phyloP scores from a whole-genome alignment of 2,888 invertebrate genomes.

The Amphipyra tragopoginis region DNA sequence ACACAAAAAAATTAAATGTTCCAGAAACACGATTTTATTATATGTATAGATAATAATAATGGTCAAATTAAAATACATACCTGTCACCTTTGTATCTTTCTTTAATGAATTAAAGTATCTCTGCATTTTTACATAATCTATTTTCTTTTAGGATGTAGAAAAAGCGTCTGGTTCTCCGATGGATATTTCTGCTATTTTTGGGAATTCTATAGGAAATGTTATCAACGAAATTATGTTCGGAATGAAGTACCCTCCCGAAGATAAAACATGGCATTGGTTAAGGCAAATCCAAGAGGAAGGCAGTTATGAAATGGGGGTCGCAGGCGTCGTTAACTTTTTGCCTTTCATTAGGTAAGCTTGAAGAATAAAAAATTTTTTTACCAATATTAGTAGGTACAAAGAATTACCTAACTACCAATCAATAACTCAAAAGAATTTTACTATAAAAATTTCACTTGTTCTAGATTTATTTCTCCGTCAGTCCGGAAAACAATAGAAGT shows the following conservation, averaged over 20 bases:
- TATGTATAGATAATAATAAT: too few species aligned
- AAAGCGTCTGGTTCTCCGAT: slow-evolving; percentile 71
- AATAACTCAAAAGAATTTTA: neutral
- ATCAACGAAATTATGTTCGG: slow-evolving; percentile 95
- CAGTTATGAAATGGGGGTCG: slow-evolving; percentile 94
- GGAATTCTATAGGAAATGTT: slow-evolving; percentile 94
- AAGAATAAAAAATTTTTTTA: neutral
- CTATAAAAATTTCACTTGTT: slow-evolving; percentile 44
- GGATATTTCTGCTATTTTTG: slow-evolving; percentile 89
- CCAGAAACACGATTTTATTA: too few species aligned
- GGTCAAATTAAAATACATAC: neutral
- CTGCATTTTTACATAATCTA: slow-evolving; percentile 10
- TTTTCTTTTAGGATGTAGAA: slow-evolving; percentile 73
- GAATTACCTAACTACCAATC: neutral
- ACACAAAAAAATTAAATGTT: too few species aligned
- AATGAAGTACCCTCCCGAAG: slow-evolving; percentile 91
- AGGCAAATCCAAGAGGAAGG: slow-evolving; percentile 95
- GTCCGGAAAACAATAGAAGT: slow-evolving; percentile 91
- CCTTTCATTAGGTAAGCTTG: slow-evolving; percentile 93
- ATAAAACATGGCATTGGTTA: slow-evolving; percentile 94
- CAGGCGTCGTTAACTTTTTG: slow-evolving; percentile 95
- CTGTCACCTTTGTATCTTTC: neutral
- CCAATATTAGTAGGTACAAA: neutral
- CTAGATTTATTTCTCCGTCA: slow-evolving; percentile 91
- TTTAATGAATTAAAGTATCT: neutral